Evolutionary conservation across 2,113 vertebrate genomes (phyloP), one percentile per base, ranked within the genome.

Genomic region (Thamnaconus septentrionalis): DNA sequence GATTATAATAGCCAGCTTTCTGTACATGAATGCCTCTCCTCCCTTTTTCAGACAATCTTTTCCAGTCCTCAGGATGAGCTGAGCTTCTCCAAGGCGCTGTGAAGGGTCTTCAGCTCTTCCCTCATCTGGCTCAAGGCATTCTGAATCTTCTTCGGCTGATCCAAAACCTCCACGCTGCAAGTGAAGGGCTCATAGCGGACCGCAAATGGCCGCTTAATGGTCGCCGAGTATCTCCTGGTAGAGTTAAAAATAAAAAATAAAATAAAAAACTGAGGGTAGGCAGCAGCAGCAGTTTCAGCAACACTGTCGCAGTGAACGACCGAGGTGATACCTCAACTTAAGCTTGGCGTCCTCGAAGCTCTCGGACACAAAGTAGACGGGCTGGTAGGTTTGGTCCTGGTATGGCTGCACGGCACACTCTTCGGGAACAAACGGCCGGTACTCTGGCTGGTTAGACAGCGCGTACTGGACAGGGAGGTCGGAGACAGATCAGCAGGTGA

Each of bases 331-430:
- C 92, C 89, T 88, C 70, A 95, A 57, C 75, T 94, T 93, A 39
- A 75, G 70, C 76, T 92, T 94, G 74, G 92, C 92, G 4, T 94
- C 93, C 85, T 94, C 92, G 51, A 95, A 90, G 80, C 88, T 95
- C 75, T 96, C 93, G 31, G 94, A 92, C 65, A 96, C 80, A 66
- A 94, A 96, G 80, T 94, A 96, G 47, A 94, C 79, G 0, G 92
- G 88, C 78, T 94, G 94, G 85, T 93, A 95, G 4, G 87, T 86
- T 68, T 92, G 87, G 76, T 94, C 93, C 77, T 95, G 91, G 53
- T 94, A 94, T 0, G 90, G 87, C 61, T 93, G 91, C 54, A 91
- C 61, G 3, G 92, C 90, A 4, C 88, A 83, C 67, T 92, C 85
- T 78, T 94, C 92, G 0, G 91, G 92, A 72, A 91, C 76, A 61